Evolutionary conservation across 2,797 vertebrate species (phyloP).

Genomic region (Brotula barbata): DNA sequence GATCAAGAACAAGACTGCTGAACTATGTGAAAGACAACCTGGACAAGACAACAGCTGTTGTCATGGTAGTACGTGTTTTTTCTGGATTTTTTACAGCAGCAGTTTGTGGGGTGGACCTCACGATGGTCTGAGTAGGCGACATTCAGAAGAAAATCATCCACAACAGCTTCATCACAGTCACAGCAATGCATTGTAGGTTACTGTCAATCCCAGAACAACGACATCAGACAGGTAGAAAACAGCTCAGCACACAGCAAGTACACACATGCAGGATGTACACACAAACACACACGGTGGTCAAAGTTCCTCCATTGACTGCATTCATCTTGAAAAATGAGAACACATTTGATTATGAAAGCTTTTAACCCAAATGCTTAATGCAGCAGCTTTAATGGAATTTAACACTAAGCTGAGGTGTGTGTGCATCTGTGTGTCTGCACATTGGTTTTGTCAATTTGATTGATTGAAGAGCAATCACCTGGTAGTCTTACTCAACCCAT

Average conservation of each 20-base stretch:
- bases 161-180: slow-evolving; percentile 43
- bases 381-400: slow-evolving; percentile 69
- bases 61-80: slow-evolving; percentile 65
- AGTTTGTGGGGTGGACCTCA: slow-evolving; percentile 51
- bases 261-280: slow-evolving; percentile 12
- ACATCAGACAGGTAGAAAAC: slow-evolving; percentile 19
- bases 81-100: slow-evolving; percentile 61
- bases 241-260: slow-evolving; percentile 26
- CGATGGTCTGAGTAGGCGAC: slow-evolving; percentile 66
- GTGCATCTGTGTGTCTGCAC: background rate
- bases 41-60: slow-evolving; percentile 64
- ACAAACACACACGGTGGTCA: slow-evolving; percentile 29
- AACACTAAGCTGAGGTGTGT: slow-evolving; percentile 40
- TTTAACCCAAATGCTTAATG: slow-evolving; percentile 78
- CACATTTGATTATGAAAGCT: slow-evolving; percentile 76
- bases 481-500: slow-evolving; percentile 45
- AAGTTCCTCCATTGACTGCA: slow-evolving; percentile 52
- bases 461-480: slow-evolving; percentile 65
- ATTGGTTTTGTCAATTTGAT: slow-evolving; percentile 55
- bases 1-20: slow-evolving; percentile 31
- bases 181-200: slow-evolving; percentile 15
- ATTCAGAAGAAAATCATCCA: slow-evolving; percentile 60
- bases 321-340: slow-evolving; percentile 65
- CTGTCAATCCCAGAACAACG: slow-evolving; percentile 37
- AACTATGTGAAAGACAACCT: slow-evolving; percentile 40